phyloP scores from a whole-genome alignment of 2,113 vertebrate species.

The Ophthalmolycus amberensis region DNA sequence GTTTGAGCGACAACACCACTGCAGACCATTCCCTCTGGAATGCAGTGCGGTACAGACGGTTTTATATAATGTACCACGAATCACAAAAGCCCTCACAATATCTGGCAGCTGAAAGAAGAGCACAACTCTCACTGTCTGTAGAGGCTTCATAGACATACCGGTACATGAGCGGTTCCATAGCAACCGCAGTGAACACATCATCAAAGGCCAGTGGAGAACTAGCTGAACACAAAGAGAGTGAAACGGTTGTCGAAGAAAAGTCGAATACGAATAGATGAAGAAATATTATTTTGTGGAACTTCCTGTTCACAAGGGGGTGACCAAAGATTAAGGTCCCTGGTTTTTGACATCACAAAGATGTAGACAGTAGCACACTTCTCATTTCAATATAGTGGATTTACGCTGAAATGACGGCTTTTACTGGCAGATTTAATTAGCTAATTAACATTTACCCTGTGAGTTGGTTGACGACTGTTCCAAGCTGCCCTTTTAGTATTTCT shows the following conservation, averaged over 20 bases:
- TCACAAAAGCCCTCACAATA: neutral
- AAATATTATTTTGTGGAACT: neutral
- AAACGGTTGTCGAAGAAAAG: neutral
- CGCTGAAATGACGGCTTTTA: no score
- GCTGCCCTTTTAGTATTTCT: neutral
- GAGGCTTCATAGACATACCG: neutral
- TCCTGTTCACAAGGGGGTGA: neutral
- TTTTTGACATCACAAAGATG: neutral
- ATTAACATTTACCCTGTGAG: neutral
- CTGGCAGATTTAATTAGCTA: neutral
- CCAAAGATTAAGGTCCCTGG: neutral
- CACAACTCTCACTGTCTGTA: slow-evolving; percentile 11
- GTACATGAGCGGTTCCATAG: slow-evolving; percentile 38
- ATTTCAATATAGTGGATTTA: neutral
- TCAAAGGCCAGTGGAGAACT: neutral
- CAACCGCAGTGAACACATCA: slow-evolving; percentile 18
- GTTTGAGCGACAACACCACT: neutral
- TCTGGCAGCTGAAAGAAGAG: slow-evolving; percentile 20
- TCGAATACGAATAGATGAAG: neutral
- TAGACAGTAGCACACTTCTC: neutral
- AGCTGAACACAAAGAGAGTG: neutral
- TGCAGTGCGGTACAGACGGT: neutral
- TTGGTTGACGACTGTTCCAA: neutral
- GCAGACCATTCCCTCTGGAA: slow-evolving; percentile 1
- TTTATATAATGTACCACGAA: neutral